Evolutionary conservation across 30 jellyfish, hydroid and myxozoan genomes (phyloP).

Genomic region (Aurelia sp.): DNA sequence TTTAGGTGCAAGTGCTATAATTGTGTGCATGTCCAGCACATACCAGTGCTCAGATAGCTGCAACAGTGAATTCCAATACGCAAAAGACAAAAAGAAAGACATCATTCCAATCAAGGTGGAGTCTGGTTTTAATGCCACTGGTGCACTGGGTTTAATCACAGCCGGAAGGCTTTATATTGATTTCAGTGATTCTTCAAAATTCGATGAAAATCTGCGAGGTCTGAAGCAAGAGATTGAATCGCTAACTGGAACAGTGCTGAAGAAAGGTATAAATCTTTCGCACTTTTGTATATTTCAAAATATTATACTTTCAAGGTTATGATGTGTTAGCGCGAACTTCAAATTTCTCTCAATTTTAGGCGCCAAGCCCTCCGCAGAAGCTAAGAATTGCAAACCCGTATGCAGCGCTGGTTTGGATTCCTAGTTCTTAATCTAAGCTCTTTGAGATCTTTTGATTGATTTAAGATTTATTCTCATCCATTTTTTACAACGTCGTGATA

Average conservation of each 20-base stretch:
- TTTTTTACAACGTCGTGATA: no score
- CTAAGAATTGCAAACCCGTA: no score
- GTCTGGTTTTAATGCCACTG: not conserved
- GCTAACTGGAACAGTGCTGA: not conserved
- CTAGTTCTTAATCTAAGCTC: no score
- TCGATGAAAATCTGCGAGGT: not conserved
- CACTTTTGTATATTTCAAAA: no score
- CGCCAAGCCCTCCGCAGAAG: no score
- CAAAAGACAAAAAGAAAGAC: not conserved
- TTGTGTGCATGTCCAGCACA: slow-evolving; percentile 2
- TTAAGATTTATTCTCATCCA: no score
- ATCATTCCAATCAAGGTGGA: slow-evolving; percentile 14
- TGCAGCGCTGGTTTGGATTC: no score
- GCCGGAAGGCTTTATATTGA: slow-evolving; percentile 13
- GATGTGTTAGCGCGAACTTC: no score
- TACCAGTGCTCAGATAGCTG: slow-evolving; percentile 12
- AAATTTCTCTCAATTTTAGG: no score
- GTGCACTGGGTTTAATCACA: slow-evolving; percentile 2
- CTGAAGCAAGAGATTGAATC: slow-evolving; percentile 1
- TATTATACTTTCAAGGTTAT: no score
- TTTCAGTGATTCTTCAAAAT: not conserved
- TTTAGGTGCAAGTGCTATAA: not conserved
- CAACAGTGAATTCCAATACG: not conserved
- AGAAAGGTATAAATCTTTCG: no score
- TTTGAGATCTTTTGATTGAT: no score